Percentiles rank a stretch among this genome's conserved stretches.
phyloP scores from a whole-genome alignment of 1,140 invertebrate genomes.

The Copidosoma floridanum region DNA sequence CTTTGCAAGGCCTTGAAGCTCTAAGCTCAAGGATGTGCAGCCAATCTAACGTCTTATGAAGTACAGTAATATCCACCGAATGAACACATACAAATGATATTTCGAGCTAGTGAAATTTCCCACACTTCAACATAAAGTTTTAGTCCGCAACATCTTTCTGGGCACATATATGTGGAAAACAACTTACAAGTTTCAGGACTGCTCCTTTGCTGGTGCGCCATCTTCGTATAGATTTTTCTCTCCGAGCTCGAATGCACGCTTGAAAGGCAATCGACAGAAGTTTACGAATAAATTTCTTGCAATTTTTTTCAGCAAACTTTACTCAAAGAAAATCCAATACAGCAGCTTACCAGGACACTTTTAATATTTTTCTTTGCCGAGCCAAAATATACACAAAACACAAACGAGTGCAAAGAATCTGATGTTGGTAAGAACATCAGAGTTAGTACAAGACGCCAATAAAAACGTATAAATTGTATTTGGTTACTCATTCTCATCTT shows the following conservation, averaged over 20 bases:
- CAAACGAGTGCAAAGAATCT: no score
- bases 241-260: no score
- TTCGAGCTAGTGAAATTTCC: neutral
- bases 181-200: neutral
- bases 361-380: neutral
- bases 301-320: neutral
- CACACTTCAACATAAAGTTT: conserved; percentile 11
- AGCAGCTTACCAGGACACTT: no score
- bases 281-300: conserved; percentile 3
- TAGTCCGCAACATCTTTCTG: neutral
- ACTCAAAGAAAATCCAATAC: no score
- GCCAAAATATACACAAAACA: neutral
- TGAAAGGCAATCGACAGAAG: conserved; percentile 6
- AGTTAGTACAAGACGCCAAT: no score
- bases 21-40: no score
- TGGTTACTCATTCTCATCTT: no score
- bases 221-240: neutral
- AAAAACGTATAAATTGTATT: no score
- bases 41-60: no score
- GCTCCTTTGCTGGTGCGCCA: neutral
- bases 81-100: conserved; percentile 17
- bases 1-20: no score
- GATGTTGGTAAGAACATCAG: no score
- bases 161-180: neutral
- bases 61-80: neutral